Evolutionary conservation across 23 tunicate genomes (phyloP).

Genomic region (Trididemnum clinides): DNA sequence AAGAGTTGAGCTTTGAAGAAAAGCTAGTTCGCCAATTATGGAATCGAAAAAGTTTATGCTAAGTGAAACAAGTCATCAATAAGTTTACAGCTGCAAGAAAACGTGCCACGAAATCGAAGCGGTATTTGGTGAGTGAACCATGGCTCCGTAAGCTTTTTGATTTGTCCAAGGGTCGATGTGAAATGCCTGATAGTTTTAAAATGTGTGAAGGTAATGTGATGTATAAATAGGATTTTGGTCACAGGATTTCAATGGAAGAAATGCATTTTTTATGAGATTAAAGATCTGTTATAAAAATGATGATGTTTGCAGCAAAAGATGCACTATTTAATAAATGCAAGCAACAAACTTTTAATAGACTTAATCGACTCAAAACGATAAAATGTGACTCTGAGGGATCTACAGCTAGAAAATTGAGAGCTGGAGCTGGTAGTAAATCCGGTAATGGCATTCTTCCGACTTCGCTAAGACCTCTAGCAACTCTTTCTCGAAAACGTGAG

Average conservation of each 20-base stretch:
- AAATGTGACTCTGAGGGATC: background rate
- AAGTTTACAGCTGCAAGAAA: background rate
- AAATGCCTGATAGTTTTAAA: no score
- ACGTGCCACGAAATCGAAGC: background rate
- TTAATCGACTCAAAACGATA: background rate
- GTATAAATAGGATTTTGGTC: no score
- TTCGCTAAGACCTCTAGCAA: background rate
- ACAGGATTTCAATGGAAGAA: no score
- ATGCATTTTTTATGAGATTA: no score
- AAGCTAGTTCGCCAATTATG: background rate
- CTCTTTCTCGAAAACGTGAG: no score
- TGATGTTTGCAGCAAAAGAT: no score
- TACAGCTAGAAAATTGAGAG: background rate
- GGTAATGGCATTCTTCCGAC: background rate
- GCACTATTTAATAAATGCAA: background rate
- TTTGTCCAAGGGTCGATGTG: no score
- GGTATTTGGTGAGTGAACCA: background rate
- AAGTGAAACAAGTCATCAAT: background rate
- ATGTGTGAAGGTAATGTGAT: no score
- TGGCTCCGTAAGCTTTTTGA: background rate
- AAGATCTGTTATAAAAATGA: background rate
- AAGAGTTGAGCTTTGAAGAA: background rate
- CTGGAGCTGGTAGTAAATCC: background rate
- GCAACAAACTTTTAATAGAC: background rate
- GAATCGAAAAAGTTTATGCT: no score